phyloP scores from a whole-genome alignment of 2,888 invertebrate genomes.

The Andricus curvator region DNA sequence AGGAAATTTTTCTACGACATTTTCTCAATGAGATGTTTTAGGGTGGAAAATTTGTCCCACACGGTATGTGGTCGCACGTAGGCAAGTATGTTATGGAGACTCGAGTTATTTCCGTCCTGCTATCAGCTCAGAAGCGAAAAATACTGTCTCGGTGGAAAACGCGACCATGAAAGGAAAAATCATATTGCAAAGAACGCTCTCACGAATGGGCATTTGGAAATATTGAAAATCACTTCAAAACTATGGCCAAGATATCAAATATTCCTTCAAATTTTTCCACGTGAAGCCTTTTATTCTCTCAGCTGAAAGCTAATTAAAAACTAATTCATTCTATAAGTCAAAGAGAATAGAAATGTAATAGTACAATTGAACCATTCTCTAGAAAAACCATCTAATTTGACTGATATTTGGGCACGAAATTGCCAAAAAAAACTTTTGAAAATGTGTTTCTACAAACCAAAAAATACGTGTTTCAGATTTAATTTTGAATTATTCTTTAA shows the following conservation, averaged over 20 bases:
- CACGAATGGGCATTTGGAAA: constrained; percentile 14
- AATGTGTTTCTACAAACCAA: too few species aligned
- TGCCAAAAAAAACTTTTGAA: too few species aligned
- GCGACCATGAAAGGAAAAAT: constrained; percentile 34
- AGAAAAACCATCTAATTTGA: too few species aligned
- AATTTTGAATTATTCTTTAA: background rate
- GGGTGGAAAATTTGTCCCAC: constrained; percentile 14
- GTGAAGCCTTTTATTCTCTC: background rate
- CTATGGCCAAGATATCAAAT: background rate
- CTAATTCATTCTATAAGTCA: background rate
- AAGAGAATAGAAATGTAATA: background rate
- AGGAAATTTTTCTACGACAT: background rate
- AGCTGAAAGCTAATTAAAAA: too few species aligned
- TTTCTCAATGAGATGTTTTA: background rate
- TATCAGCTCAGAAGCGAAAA: constrained; percentile 36
- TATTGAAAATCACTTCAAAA: constrained; percentile 25
- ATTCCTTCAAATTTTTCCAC: background rate
- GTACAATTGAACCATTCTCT: background rate
- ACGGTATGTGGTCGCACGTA: background rate
- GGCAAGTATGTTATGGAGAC: constrained; percentile 29
- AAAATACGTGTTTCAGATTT: too few species aligned
- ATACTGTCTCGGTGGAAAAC: constrained; percentile 30
- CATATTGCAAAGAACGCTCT: constrained; percentile 31
- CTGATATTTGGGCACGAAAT: too few species aligned
- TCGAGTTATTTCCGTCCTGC: constrained; percentile 35